Evolutionary conservation across 2,113 vertebrate genomes (phyloP), one percentile per base, ranked within the genome.

Genomic region (Charadrius vociferus): DNA sequence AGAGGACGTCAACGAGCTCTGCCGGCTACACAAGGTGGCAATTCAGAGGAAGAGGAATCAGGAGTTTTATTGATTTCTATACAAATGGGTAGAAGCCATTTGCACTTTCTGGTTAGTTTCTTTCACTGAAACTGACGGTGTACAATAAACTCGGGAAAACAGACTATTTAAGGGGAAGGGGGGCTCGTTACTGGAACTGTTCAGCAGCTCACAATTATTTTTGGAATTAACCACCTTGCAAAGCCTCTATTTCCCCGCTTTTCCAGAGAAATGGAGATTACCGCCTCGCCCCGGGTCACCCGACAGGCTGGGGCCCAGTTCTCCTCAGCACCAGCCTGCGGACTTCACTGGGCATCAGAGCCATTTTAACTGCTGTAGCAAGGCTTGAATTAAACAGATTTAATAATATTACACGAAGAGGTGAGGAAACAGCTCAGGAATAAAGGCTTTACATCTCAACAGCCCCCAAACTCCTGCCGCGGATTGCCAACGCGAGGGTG

Each of bases 351-450:
- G 12, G 20, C 34, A 10, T 5, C 12, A 13, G 50, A 23, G 34
- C 52, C 58, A 11, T 5, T 10, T 11, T 15, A 75, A 13, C 70
- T 21, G 34, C 71, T 32, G 45, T 6, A 9, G 14, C 2, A 36
- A 41, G 3, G 9, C 22, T 27, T 27, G 11, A 15, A 24, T 14
- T 11, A 34, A 34, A 29, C 30, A 19, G 8, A 4, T 24, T 24
- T 22, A 19, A 20, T 9, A 21, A 1, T 2, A 5, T 11, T 15
- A 9, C 2, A 22, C 1, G 1, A 58, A 17, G 12, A 12, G 49
- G 3, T 5, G 18, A 43, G 9, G 4, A 1, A 13, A 9, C 1
- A 22, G 18, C 3, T 55, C 2, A 15, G 32, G 47, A 30, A 26
- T 7, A 50, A 52, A 22, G 0, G 14, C 32, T n/a, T 24, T 22